Base-by-base conservation (phyloP, 2,797 vertebrate genomes). In the Eurystomus glaucurus region DNA sequence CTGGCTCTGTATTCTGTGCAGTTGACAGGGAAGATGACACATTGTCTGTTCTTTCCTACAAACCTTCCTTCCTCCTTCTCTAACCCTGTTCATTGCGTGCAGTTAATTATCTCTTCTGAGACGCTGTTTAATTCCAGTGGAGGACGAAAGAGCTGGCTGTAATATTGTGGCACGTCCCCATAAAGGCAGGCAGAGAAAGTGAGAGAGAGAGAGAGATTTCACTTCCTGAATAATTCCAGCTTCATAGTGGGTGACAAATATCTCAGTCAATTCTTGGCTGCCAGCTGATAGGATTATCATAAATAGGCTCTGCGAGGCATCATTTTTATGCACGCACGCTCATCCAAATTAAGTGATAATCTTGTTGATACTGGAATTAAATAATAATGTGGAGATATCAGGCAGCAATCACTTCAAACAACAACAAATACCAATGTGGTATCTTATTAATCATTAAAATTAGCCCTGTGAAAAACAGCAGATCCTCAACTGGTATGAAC, bases 351-450 rank as follows among this genome's bases (percentile, higher is more conserved):
- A 91, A 96, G 88, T 89, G 81, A 87, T 96, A 88, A 93, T 83
- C 65, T 69, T 95, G 83, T 87, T 94, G 91, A 85, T 88, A 78
- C n/a, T 87, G 71, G 88, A 94, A 94, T 95, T 71, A 85, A 95
- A 91, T 86, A 91, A 80, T 81, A 81, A 92, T 87, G 58, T 64
- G 65, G 45, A 58, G 45, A 75, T 93, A 89, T 75, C 70, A 76
- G 68, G 65, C 80, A 75, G 75, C 15, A 7, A 11, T 78, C 29
- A 6, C 45, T 91, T 90, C 72, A 92, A 93, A 88, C 74, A 81
- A 77, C 72, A 68, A 81, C 85, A 97, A 93, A 96, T 43, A 85
- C 37, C 71, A 90, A 69, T 91, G 76, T 86, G 72, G 54, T 72
- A 22, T 64, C 58, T 60, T 78, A 85, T 84, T 86, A 97, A 96